Conservation (phyloP, 2,113 vertebrate species). For the Genyomyrus donnyi region DNA sequence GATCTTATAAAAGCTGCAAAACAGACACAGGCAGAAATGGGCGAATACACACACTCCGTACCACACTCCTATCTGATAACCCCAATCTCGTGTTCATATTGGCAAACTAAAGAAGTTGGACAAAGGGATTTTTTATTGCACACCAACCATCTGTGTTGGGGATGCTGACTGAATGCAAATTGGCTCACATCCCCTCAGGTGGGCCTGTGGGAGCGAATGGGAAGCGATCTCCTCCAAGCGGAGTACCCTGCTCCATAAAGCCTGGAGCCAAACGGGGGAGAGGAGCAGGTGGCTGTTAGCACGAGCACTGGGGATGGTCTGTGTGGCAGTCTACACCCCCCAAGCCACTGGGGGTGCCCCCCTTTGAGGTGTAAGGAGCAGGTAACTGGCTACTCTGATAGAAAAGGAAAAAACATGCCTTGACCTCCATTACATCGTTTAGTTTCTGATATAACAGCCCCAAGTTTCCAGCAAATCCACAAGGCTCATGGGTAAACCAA, state of each 20-base stretch:
- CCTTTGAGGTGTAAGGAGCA: background rate
- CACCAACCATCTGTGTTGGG: background rate
- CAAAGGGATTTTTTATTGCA: background rate
- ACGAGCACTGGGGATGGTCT: background rate
- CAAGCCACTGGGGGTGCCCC: background rate
- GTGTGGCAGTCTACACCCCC: background rate
- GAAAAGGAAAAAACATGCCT: background rate
- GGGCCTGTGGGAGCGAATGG: background rate
- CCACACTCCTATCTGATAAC: background rate
- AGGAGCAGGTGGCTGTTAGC: background rate
- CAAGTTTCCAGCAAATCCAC: background rate
- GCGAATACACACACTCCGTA: background rate
- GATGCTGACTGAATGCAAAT: background rate
- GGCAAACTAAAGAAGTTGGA: background rate
- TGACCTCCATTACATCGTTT: background rate
- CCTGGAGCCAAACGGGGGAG: background rate
- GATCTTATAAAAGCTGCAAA: background rate
- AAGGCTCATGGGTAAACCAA: background rate
- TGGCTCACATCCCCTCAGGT: background rate
- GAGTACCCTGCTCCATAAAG: background rate
- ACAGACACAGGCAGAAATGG: background rate
- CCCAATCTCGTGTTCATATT: background rate
- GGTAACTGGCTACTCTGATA: background rate
- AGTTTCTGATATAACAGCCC: background rate
- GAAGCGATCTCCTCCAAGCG: background rate